phyloP scores from a whole-genome alignment of 2,888 invertebrate genomes.

The Lordiphosa fenestrarum region DNA sequence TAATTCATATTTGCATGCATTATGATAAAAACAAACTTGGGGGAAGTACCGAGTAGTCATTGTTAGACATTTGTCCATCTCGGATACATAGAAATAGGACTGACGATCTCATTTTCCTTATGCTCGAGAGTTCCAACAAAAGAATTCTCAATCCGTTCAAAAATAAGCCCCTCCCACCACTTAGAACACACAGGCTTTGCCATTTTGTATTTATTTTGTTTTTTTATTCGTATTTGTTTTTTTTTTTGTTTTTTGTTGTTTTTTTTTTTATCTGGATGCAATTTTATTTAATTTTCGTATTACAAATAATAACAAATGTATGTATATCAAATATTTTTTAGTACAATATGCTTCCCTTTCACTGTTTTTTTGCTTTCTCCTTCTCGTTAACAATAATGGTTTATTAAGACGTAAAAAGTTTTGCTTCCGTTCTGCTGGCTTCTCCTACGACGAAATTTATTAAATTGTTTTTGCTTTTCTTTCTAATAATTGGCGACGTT shows the following conservation, averaged over 20 bases:
- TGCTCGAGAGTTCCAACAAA: too few relatives aligned
- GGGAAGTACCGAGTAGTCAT: too few relatives aligned
- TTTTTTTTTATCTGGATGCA: slow-evolving; percentile 71
- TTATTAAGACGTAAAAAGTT: slow-evolving; percentile 63
- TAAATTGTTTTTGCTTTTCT: slow-evolving; percentile 34
- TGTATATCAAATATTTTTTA: slow-evolving; percentile 69
- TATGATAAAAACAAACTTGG: too few relatives aligned
- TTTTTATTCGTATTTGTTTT: slow-evolving; percentile 17
- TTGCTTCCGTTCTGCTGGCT: slow-evolving; percentile 41
- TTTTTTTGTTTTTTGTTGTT: slow-evolving; percentile 43
- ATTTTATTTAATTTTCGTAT: slow-evolving; percentile 71
- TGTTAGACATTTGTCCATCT: too few relatives aligned
- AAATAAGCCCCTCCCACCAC: too few relatives aligned
- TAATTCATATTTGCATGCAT: too few relatives aligned
- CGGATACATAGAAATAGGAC: too few relatives aligned
- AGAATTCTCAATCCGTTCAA: too few relatives aligned
- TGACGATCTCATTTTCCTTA: too few relatives aligned
- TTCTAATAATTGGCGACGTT: slow-evolving; percentile 67
- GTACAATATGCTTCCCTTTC: slow-evolving; percentile 68
- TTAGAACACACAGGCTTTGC: neutral
- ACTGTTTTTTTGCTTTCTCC: slow-evolving; percentile 50
- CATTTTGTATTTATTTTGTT: neutral
- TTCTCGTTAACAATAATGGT: slow-evolving; percentile 68
- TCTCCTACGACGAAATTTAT: slow-evolving; percentile 30
- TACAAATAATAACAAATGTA: slow-evolving; percentile 71